These are phyloP conservation scores for Hololepta plana DNA, from an alignment of 2,888 invertebrate genomes.

Conservation along the genomic window DNA sequence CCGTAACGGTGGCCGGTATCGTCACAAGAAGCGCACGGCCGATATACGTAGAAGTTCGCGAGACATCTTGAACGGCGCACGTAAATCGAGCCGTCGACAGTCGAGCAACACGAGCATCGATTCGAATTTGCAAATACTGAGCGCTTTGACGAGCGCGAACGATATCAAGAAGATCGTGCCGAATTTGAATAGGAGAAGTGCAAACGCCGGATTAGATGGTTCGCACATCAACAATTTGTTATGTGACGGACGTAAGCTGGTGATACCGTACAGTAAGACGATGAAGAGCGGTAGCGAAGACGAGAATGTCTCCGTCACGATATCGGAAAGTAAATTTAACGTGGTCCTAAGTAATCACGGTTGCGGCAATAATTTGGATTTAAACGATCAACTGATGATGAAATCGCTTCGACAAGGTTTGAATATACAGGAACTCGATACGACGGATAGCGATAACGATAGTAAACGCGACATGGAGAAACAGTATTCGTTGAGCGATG, in stretches of 20 bases:
- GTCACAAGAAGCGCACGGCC: slow-evolving; percentile 8
- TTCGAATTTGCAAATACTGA: slow-evolving; percentile 55
- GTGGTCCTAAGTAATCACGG: slow-evolving; percentile 19
- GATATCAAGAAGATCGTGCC: slow-evolving; percentile 37
- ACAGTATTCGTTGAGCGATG: slow-evolving; percentile 8
- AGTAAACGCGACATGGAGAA: slow-evolving; percentile 13
- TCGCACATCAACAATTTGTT: slow-evolving; percentile 22
- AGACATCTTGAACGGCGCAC: slow-evolving; percentile 7
- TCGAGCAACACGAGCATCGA: slow-evolving; percentile 63
- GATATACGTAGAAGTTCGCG: slow-evolving; percentile 10
- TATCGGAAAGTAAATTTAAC: slow-evolving; percentile 21
- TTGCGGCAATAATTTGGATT: slow-evolving; percentile 18
- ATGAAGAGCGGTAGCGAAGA: slow-evolving; percentile 21
- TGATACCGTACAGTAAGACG: slow-evolving; percentile 17
- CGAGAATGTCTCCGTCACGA: slow-evolving; percentile 26
- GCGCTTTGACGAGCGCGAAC: slow-evolving; percentile 34
- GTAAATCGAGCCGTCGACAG: slow-evolving; percentile 10
- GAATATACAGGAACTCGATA: slow-evolving; percentile 17
- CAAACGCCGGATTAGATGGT: slow-evolving; percentile 28
- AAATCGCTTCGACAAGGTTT: slow-evolving; percentile 21
- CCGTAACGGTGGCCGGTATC: slow-evolving; percentile 9
- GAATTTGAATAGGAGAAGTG: slow-evolving; percentile 33
- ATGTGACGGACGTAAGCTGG: slow-evolving; percentile 22
- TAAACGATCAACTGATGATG: slow-evolving; percentile 25
- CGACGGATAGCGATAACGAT: slow-evolving; percentile 16